These are phyloP conservation scores for Melitaea cinxia DNA, from an alignment of 1,140 invertebrate genomes.

Conservation along the genomic window DNA sequence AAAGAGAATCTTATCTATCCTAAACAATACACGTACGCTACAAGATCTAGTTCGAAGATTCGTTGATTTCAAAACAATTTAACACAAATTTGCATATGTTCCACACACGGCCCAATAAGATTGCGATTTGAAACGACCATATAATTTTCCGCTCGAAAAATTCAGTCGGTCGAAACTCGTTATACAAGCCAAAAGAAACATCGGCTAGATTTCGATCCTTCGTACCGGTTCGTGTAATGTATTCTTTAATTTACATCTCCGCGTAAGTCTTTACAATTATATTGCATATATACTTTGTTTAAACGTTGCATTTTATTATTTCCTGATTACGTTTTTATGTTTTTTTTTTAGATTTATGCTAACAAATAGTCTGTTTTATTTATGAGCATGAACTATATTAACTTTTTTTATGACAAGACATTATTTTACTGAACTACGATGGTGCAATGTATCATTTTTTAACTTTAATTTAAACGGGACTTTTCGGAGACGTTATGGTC, in stretches of 20 bases:
- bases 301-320: neutral
- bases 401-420: neutral
- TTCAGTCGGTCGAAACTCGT: slow-evolving; percentile 24
- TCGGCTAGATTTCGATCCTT: slow-evolving; percentile 18
- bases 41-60: slow-evolving; percentile 29
- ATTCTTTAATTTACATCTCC: neutral
- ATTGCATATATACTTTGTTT: neutral
- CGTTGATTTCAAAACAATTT: slow-evolving; percentile 43
- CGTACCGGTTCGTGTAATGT: slow-evolving; percentile 8
- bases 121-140: slow-evolving; percentile 43
- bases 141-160: slow-evolving; percentile 51
- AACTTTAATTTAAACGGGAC: too few relatives aligned
- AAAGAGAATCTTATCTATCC: neutral
- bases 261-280: neutral
- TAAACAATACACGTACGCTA: neutral
- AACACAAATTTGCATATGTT: slow-evolving; percentile 54
- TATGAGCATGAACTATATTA: neutral
- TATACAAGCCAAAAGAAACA: slow-evolving; percentile 16
- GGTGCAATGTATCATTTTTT: too few relatives aligned
- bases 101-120: slow-evolving; percentile 45
- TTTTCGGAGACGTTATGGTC: too few relatives aligned
- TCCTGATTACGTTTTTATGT: neutral
- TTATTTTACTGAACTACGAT: too few relatives aligned
- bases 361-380: neutral
- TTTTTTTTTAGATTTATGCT: neutral